Evolutionary conservation across 2,113 vertebrate species (phyloP).

Genomic region (Scartelaos histophorus): DNA sequence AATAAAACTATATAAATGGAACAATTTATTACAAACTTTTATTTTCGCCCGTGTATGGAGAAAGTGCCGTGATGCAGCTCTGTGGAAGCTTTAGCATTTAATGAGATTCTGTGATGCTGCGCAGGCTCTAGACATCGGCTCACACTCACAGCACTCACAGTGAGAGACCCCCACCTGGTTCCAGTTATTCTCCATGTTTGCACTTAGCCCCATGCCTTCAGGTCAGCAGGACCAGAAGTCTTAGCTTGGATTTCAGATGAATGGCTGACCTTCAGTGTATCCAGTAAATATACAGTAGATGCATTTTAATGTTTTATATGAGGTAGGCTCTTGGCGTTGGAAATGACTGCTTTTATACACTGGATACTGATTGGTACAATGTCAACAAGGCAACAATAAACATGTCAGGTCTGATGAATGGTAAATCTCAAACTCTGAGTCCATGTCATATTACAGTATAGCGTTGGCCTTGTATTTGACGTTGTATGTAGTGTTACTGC

Average conservation of each 20-base stretch:
- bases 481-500: neutral
- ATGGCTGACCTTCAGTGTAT: conserved; percentile 33
- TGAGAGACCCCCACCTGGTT: conserved; percentile 59
- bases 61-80: conserved; percentile 65
- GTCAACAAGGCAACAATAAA: conserved; percentile 48
- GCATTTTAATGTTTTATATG: conserved; percentile 29
- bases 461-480: conserved; percentile 16
- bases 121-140: conserved; percentile 63
- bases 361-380: conserved; percentile 24
- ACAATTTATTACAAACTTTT: conserved; percentile 20
- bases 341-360: conserved; percentile 25
- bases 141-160: conserved; percentile 61
- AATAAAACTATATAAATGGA: neutral
- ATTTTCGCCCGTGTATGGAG: conserved; percentile 36
- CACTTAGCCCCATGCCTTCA: conserved; percentile 34
- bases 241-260: conserved; percentile 39
- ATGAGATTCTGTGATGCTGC: conserved; percentile 71
- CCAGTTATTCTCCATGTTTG: conserved; percentile 50
- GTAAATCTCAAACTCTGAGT: conserved; percentile 19
- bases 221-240: conserved; percentile 42
- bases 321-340: conserved; percentile 23
- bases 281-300: conserved; percentile 35
- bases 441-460: conserved; percentile 10
- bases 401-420: conserved; percentile 34
- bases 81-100: conserved; percentile 74